Conservation (phyloP, 2,113 vertebrate genomes). For the Ibidorhyncha struthersii region DNA sequence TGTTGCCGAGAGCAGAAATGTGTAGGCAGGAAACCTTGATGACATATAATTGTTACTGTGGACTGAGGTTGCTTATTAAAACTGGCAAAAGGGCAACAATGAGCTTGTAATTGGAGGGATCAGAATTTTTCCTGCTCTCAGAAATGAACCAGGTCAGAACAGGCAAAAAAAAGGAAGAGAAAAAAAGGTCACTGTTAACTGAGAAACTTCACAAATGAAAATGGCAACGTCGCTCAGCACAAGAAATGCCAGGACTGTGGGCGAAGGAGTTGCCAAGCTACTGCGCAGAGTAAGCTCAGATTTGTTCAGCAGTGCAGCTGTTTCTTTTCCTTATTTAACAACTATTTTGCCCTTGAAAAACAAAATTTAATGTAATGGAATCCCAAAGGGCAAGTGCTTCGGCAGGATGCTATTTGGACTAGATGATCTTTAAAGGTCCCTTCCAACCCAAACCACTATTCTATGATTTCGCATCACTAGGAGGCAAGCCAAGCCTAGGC, state of each 20-base stretch:
- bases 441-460: not conserved
- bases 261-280: conserved; percentile 15
- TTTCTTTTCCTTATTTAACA: not conserved
- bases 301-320: not conserved
- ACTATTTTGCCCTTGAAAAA: not conserved
- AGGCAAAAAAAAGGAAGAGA: not conserved
- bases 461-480: not conserved
- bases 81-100: not conserved
- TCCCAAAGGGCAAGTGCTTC: not conserved
- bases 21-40: not conserved
- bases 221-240: not conserved
- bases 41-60: not conserved
- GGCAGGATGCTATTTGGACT: not conserved
- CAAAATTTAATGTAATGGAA: not conserved
- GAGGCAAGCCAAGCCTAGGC: not conserved
- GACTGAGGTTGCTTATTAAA: conserved; percentile 16
- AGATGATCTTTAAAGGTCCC: not conserved
- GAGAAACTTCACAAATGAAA: not conserved
- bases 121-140: not conserved
- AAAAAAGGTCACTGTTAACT: not conserved
- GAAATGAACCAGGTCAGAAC: not conserved
- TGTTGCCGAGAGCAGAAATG: not conserved
- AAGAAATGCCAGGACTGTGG: not conserved
- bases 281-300: not conserved
- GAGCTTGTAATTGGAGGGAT: conserved; percentile 6